Base-by-base conservation (phyloP, 2,888 invertebrate species). In the Cryptocheilus praepositus region DNA sequence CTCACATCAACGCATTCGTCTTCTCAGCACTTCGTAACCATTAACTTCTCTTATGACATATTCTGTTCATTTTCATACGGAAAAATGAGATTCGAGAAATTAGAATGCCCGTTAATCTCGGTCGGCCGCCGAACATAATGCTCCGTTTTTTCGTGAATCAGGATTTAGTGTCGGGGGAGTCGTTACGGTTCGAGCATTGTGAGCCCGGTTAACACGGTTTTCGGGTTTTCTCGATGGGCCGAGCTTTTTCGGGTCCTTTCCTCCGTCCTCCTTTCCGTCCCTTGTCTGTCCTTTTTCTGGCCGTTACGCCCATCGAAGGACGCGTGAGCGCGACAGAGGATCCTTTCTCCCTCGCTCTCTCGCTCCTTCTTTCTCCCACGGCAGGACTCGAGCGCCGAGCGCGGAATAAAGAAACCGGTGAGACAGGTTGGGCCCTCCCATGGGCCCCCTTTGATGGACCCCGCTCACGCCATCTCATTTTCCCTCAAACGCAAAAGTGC, bases 401-500 rank as follows among this genome's bases (percentile, higher is more conserved):
- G 36, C 11, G 36, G 59, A 56, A 64, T 60, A 68, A 64, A 64
- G 73, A 65, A 71, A 68, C 66, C 71, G 71, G 46, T 62, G 63
- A 61, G 67, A 59, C 62, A 65, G 61, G 64, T 54, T 63, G 54
- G n/a, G 61, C 49, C 22, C 49, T 52, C 21, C 70, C n/a, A 25
- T 60, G 62, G 44, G 53, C 57, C 56, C 44, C 67, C 61, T 64
- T 74, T 64, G 70, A 63, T 49, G 46, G 19, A 11, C 53, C 56
- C 58, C 55, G 67, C 64, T 71, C 53, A 22, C 61, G 19, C 74
- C 70, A 61, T 67, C 70, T 79, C 74, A 77, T 79, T 78, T 80
- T 71, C 71, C 78, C 74, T 76, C 71, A 72, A 71, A 81, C 74
- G 77, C 77, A 74, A 81, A 79, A 83, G 82, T 83, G 81, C 83